phyloP scores from a whole-genome alignment of 2,113 vertebrate genomes.

The Trogon melanurus region DNA sequence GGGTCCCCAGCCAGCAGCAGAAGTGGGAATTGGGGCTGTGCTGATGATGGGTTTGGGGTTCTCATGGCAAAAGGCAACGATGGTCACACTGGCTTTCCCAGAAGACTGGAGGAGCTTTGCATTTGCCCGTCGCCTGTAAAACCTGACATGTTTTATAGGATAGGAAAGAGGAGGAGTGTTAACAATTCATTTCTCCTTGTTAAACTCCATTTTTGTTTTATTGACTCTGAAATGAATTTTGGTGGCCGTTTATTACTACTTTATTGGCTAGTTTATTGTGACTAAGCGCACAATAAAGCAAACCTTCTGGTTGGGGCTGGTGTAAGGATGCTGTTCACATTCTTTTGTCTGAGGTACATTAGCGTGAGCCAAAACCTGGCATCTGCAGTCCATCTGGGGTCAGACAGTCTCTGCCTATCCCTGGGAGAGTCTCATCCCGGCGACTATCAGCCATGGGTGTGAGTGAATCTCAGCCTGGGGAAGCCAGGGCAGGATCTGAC shows the following conservation, averaged over 20 bases:
- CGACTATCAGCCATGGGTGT: background rate
- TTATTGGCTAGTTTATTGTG: slow-evolving; percentile 38
- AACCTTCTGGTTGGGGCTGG: background rate
- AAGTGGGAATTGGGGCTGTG: background rate
- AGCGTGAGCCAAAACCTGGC: background rate
- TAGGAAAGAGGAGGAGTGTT: slow-evolving; percentile 1
- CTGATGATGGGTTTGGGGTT: fast-evolving
- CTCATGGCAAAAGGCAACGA: fast-evolving
- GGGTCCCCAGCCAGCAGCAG: background rate
- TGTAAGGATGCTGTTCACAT: background rate
- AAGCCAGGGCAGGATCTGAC: background rate
- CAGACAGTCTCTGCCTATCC: background rate
- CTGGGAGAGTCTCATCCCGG: background rate
- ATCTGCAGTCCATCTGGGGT: background rate
- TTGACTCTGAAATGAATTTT: slow-evolving; percentile 13
- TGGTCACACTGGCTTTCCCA: fast-evolving
- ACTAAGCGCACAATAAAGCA: background rate
- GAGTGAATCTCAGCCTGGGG: background rate
- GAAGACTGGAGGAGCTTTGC: background rate
- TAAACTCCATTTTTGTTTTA: slow-evolving; percentile 12
- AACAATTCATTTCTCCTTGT: slow-evolving; percentile 12
- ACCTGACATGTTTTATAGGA: background rate
- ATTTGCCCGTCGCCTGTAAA: background rate
- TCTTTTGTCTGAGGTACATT: background rate
- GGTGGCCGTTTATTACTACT: slow-evolving; percentile 17